Conservation (phyloP, 2,888 invertebrate species). For the Brachypalpus laphriformis region DNA sequence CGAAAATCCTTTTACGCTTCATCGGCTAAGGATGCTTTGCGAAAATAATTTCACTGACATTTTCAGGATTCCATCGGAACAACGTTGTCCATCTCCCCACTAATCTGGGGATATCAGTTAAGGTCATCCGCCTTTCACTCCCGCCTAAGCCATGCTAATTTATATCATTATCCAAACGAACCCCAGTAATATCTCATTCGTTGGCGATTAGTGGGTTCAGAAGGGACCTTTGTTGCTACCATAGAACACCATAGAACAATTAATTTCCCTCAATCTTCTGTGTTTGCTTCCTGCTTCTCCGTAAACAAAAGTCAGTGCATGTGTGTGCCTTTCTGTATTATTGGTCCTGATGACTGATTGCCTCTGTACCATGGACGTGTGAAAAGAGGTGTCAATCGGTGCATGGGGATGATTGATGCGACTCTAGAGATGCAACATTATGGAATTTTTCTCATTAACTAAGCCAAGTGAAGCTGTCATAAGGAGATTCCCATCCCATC, state of each 20-base stretch:
- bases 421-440: slow-evolving; percentile 32
- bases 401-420: slow-evolving; percentile 49
- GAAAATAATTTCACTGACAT: slow-evolving; percentile 39
- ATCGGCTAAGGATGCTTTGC: slow-evolving; percentile 35
- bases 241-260: slow-evolving; percentile 7
- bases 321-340: not conserved
- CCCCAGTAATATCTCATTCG: slow-evolving; percentile 21
- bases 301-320: slow-evolving; percentile 12
- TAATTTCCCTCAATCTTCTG: slow-evolving; percentile 28
- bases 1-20: slow-evolving; percentile 62
- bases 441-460: slow-evolving; percentile 61
- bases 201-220: slow-evolving; percentile 35
- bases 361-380: slow-evolving; percentile 11
- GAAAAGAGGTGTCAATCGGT: slow-evolving; percentile 60
- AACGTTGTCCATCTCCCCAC: slow-evolving; percentile 6
- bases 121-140: not conserved
- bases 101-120: slow-evolving; percentile 21
- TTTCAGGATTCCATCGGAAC: not conserved
- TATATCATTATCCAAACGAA: slow-evolving; percentile 12
- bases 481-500: slow-evolving; percentile 38
- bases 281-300: not conserved
- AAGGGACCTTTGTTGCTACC: not conserved
- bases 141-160: slow-evolving; percentile 29
- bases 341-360: slow-evolving; percentile 28
- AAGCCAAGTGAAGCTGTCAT: slow-evolving; percentile 25